Percentiles rank a stretch among this genome's conserved stretches.
phyloP scores from a whole-genome alignment of 2,888 invertebrate genomes.

The Drosophila parthenogenetica region DNA sequence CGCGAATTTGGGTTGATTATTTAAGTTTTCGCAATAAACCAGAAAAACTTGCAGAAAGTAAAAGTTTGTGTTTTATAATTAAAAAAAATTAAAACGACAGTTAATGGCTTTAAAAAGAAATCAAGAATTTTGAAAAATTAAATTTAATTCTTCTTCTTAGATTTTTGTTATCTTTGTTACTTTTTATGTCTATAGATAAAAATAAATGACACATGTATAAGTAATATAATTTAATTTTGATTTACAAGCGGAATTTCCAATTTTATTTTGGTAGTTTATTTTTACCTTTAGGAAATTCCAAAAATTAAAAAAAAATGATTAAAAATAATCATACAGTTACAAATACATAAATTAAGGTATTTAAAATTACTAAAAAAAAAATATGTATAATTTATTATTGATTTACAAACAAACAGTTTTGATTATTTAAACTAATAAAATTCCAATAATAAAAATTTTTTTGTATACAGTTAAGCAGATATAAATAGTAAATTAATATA shows the following conservation, averaged over 20 bases:
- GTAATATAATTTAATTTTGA: background rate
- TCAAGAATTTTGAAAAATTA: too few relatives aligned
- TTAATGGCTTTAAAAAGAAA: too few relatives aligned
- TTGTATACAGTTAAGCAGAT: too few relatives aligned
- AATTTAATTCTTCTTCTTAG: too few relatives aligned
- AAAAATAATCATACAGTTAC: too few relatives aligned
- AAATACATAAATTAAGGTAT: too few relatives aligned
- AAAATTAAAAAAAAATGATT: background rate
- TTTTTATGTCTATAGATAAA: background rate
- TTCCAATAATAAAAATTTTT: too few relatives aligned
- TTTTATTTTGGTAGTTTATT: background rate
- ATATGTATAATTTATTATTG: too few relatives aligned
- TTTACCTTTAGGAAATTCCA: background rate
- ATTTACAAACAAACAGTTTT: too few relatives aligned
- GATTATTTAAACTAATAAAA: too few relatives aligned
- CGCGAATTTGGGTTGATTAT: conserved; percentile 24
- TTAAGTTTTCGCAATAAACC: background rate
- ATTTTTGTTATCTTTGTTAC: background rate
- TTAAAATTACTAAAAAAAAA: too few relatives aligned
- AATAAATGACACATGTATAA: conserved; percentile 1
- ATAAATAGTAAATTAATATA: too few relatives aligned
- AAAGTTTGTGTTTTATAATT: background rate
- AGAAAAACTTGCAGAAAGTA: background rate
- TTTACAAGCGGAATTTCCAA: conserved; percentile 8
- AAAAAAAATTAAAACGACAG: background rate